Conservation (phyloP, 2,888 invertebrate genomes). For the Platycheirus rosarum region DNA sequence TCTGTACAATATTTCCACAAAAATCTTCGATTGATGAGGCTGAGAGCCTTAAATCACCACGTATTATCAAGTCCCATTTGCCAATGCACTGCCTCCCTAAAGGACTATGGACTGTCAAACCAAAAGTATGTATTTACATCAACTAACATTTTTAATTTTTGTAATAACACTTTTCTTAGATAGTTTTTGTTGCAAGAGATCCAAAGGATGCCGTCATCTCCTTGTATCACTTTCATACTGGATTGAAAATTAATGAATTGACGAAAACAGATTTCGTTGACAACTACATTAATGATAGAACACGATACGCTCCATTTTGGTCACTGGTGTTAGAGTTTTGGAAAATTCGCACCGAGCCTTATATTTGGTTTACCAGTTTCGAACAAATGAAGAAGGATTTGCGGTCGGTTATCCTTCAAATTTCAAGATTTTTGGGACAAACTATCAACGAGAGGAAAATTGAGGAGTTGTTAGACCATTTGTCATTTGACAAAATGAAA, state of each 20-base stretch:
- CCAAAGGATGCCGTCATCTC: slow-evolving; percentile 92
- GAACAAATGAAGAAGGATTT: slow-evolving; percentile 77
- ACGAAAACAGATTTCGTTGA: slow-evolving; percentile 57
- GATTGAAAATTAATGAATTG: slow-evolving; percentile 84
- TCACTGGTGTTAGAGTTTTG: slow-evolving; percentile 77
- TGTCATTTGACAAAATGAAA: slow-evolving; percentile 72
- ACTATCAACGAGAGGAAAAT: slow-evolving; percentile 45
- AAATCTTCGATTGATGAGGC: no score
- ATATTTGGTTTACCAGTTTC: slow-evolving; percentile 76
- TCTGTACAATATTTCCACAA: no score
- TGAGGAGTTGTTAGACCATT: slow-evolving; percentile 44
- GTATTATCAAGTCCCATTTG: slow-evolving; percentile 70
- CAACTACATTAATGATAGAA: slow-evolving; percentile 21
- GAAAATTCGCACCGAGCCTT: slow-evolving; percentile 75
- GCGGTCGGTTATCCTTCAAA: slow-evolving; percentile 60
- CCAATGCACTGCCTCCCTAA: slow-evolving; percentile 60
- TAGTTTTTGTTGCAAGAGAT: slow-evolving; percentile 91
- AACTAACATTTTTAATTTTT: background rate
- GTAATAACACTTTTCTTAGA: slow-evolving; percentile 78
- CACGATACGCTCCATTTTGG: slow-evolving; percentile 74
- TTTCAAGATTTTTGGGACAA: slow-evolving; percentile 68
- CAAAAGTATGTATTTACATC: slow-evolving; percentile 43
- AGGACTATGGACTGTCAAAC: slow-evolving; percentile 64
- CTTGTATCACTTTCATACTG: slow-evolving; percentile 86
- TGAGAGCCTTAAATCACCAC: slow-evolving; percentile 37